A percentile compares a stretch with the other conserved stretches of the same genome.
Conservation (phyloP, 2,888 invertebrate genomes). For the Anthrax anthrax region DNA sequence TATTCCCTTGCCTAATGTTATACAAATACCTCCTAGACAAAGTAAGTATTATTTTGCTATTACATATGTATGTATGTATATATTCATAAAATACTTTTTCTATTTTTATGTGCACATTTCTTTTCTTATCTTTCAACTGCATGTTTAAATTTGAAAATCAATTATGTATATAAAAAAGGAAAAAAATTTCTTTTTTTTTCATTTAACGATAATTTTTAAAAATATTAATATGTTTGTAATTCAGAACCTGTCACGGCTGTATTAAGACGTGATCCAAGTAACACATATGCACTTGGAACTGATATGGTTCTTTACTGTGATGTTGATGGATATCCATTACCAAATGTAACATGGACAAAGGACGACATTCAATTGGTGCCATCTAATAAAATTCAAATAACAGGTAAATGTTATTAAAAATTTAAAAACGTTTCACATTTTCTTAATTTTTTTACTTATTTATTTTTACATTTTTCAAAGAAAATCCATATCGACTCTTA, state of each 20-base stretch:
- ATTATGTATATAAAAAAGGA: too few species aligned
- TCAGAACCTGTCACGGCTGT: slow-evolving; percentile 52
- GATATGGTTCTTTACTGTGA: slow-evolving; percentile 59
- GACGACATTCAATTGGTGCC: slow-evolving; percentile 44
- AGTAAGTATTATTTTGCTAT: not conserved
- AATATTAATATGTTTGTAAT: slow-evolving; percentile 9
- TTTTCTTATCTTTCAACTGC: too few species aligned
- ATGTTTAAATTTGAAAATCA: too few species aligned
- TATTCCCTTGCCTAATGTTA: slow-evolving; percentile 9
- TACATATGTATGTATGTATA: too few species aligned
- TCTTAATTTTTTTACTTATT: not conserved
- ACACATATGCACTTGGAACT: slow-evolving; percentile 45
- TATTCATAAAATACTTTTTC: too few species aligned
- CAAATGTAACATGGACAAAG: slow-evolving; percentile 69
- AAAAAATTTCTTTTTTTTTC: too few species aligned
- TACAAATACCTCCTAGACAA: not conserved
- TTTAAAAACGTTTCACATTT: not conserved
- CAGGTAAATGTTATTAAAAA: slow-evolving; percentile 39
- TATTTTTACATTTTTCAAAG: slow-evolving; percentile 18
- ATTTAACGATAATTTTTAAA: too few species aligned
- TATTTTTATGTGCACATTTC: too few species aligned
- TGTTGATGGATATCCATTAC: slow-evolving; percentile 63
- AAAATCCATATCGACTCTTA: slow-evolving; percentile 54
- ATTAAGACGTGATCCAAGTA: slow-evolving; percentile 38
- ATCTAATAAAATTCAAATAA: slow-evolving; percentile 46